Percentiles rank a stretch among this genome's conserved stretches.
phyloP scores from a whole-genome alignment of 2,797 vertebrate species.

The Takifugu ocellatus region DNA sequence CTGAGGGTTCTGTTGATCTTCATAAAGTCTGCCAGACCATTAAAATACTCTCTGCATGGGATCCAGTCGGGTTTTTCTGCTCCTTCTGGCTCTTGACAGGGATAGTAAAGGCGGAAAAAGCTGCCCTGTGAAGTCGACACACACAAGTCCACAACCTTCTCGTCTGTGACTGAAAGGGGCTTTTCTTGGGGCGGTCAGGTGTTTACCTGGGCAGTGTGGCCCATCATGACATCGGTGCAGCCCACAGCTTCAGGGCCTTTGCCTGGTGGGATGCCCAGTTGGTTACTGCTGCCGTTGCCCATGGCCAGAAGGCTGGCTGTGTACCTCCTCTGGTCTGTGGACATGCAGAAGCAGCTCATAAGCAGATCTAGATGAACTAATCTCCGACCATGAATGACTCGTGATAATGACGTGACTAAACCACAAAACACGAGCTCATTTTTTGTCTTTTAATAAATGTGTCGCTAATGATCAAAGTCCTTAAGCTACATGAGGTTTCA shows the following conservation, averaged over 20 bases:
- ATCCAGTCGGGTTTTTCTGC: conserved; percentile 82
- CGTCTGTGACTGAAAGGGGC: no score
- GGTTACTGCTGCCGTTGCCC: conserved; percentile 66
- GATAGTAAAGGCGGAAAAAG: conserved; percentile 92
- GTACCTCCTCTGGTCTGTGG: conserved; percentile 43
- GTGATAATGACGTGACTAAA: not conserved
- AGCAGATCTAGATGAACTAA: not conserved
- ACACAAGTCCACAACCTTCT: not conserved
- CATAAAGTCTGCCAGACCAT: conserved; percentile 88
- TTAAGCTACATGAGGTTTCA: no score
- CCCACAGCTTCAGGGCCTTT: conserved; percentile 86
- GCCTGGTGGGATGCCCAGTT: conserved; percentile 81
- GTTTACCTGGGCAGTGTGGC: conserved; percentile 79
- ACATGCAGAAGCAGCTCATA: not conserved
- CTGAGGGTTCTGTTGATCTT: conserved; percentile 79
- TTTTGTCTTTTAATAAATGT: no score
- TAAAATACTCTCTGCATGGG: conserved; percentile 87
- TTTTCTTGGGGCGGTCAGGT: rapidly evolving
- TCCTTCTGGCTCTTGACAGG: conserved; percentile 70
- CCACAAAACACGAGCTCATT: not conserved
- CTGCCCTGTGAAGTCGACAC: conserved; percentile 72
- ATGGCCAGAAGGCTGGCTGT: conserved; percentile 56
- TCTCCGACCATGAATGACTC: not conserved
- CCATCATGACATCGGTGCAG: conserved; percentile 91
- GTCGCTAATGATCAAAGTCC: no score